Evolutionary conservation across 2,888 invertebrate species (phyloP).

Genomic region (Acrocera orbiculus): DNA sequence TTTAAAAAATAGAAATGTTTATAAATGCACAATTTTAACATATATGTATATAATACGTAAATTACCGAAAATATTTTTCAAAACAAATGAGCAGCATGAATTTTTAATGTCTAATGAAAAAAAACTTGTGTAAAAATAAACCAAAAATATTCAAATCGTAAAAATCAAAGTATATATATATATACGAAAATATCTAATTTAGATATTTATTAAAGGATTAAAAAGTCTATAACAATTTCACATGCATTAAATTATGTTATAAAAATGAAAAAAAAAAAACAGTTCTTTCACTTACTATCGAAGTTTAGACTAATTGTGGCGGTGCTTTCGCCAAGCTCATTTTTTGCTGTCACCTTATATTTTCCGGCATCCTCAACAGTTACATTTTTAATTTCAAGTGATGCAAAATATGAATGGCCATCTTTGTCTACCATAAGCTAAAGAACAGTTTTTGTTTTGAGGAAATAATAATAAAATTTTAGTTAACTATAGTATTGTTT

Average conservation of each 20-base stretch:
- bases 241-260: background rate
- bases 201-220: no score
- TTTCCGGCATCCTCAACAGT: conserved; percentile 95
- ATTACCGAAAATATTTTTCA: no score
- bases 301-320: conserved; percentile 94
- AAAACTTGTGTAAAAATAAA: no score
- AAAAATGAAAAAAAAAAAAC: conserved; percentile 1
- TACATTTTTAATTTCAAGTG: conserved; percentile 83
- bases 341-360: conserved; percentile 92
- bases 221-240: background rate
- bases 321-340: conserved; percentile 93
- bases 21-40: no score
- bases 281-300: conserved; percentile 69
- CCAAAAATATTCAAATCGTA: no score
- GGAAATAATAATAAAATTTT: background rate
- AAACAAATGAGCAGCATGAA: no score
- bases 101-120: no score
- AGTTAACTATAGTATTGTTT: background rate
- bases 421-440: conserved; percentile 80
- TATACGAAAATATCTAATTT: no score
- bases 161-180: no score
- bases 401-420: conserved; percentile 83
- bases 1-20: no score
- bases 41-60: no score
- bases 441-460: background rate